phyloP scores from a whole-genome alignment of 2,797 vertebrate species.

The Chaetodon trifasciatus region DNA sequence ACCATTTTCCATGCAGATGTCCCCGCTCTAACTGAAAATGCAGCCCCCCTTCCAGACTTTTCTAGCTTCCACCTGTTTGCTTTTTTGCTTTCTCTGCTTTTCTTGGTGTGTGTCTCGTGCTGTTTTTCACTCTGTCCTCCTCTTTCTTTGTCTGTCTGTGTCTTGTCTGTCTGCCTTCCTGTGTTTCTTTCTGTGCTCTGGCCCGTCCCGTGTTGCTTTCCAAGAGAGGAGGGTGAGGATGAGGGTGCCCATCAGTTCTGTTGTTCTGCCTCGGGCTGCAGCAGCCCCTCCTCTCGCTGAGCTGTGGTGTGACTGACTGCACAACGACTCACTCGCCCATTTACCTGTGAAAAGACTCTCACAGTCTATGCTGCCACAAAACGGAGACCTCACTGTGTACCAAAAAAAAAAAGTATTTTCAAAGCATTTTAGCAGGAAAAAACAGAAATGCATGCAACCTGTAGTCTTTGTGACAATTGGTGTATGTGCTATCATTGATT shows the following conservation, averaged over 20 bases:
- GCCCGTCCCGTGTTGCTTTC: constrained; percentile 74
- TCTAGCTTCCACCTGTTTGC: constrained; percentile 42
- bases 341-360: constrained; percentile 66
- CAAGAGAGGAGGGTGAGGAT: constrained; percentile 87
- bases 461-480: constrained; percentile 35
- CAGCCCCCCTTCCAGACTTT: background rate
- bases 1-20: constrained; percentile 10
- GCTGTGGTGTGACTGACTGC: constrained; percentile 58
- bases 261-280: constrained; percentile 93
- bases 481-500: constrained; percentile 40
- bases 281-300: constrained; percentile 93
- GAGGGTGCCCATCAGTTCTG: constrained; percentile 93
- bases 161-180: constrained; percentile 37
- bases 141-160: constrained; percentile 45
- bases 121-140: constrained; percentile 55
- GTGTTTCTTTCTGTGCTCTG: constrained; percentile 43
- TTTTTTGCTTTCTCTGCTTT: constrained; percentile 52
- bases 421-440: constrained; percentile 17
- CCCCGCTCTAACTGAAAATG: constrained; percentile 8
- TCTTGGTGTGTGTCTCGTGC: constrained; percentile 49
- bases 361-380: constrained; percentile 59
- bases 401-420: constrained; percentile 30
- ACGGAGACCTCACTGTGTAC: constrained; percentile 60
- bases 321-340: constrained; percentile 41
- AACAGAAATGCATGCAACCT: constrained; percentile 55